Percentiles rank a stretch among this genome's conserved stretches.
These are phyloP conservation scores for Matsumyia berberina DNA, from an alignment of 2,888 invertebrate species.

Conservation along the genomic window DNA sequence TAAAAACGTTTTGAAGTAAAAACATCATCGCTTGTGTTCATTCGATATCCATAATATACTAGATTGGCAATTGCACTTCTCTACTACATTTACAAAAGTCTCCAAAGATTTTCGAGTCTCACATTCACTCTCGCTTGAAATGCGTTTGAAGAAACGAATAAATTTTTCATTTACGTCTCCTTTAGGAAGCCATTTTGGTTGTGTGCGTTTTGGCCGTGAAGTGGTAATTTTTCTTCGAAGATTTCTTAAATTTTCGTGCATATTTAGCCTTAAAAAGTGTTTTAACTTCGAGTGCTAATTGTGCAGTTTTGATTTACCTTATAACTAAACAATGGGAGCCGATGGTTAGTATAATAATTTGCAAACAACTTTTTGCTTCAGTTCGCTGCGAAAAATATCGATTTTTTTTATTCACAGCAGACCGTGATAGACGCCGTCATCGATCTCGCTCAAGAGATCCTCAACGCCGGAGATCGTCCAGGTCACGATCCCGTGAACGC, in stretches of 20 bases:
- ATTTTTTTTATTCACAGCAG: slow-evolving; percentile 58
- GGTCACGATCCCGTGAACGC: slow-evolving; percentile 86
- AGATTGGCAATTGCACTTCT: too few relatives aligned
- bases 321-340: slow-evolving; percentile 59
- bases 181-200: slow-evolving; percentile 45
- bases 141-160: slow-evolving; percentile 22
- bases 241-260: background rate
- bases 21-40: too few relatives aligned
- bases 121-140: background rate
- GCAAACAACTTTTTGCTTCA: background rate
- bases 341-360: slow-evolving; percentile 55
- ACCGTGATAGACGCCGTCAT: slow-evolving; percentile 79
- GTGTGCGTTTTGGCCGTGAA: slow-evolving; percentile 17
- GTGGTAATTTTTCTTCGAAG: slow-evolving; percentile 1
- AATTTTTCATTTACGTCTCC: slow-evolving; percentile 17
- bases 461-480: slow-evolving; percentile 84
- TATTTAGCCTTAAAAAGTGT: background rate
- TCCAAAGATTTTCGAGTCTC: slow-evolving; percentile 19
- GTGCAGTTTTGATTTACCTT: background rate
- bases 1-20: too few relatives aligned
- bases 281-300: background rate
- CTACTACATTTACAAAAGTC: slow-evolving; percentile 3
- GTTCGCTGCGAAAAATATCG: slow-evolving; percentile 15
- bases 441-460: slow-evolving; percentile 77
- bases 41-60: too few relatives aligned